Base-by-base conservation (phyloP, 1,140 invertebrate genomes). In the Nixonia krombeini region DNA sequence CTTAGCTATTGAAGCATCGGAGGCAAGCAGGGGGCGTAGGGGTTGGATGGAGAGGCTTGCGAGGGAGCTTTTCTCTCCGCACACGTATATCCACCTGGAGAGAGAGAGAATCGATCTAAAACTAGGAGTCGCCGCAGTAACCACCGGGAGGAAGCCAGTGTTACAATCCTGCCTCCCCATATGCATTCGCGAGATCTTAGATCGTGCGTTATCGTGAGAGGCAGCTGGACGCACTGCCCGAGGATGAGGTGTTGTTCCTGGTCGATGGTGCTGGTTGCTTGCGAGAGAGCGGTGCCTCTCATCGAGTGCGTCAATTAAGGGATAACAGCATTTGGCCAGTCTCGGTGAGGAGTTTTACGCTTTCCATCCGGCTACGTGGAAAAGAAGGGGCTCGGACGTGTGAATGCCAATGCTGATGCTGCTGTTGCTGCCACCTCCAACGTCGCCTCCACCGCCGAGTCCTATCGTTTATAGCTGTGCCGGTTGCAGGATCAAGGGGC, bases 91-190 rank as follows among this genome's bases (percentile, higher is more conserved):
- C 74, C 64, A 74, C 73, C 71, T 40, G 18, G 75, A 77, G 76
- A 74, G 80, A 82, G 78, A 78, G 79, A 83, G 77, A 82, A 83
- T 82, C 81, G 81, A 83, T 83, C 81, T 82, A 81, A 83, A 81
- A 80, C 78, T 80, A 80, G 80, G 81, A 83, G 81, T 82, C 81
- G 81, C 74, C 81, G 81, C 80, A 83, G 81, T 83, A 80, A 82
- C 72, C 69, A 70, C 70, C 71, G 70, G 72, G 74, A 81, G 78
- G 75, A 81, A 81, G 73, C 79, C 73, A 80, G 74, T 81, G 79
- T 82, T 79, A 81, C 78, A 82, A 81, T 79, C 78, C 77, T 69
- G 51, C 51, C 64, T 70, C 46, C 68, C 71, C 70, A 75, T 78
- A 74, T 78, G 75, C 72, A 58, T 64, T 64, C 50, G 57, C 64